A percentile compares a stretch with the other conserved stretches of the same genome.
Evolutionary conservation across 2,888 invertebrate species (phyloP).

Genomic region (Yponomeuta evonymella): DNA sequence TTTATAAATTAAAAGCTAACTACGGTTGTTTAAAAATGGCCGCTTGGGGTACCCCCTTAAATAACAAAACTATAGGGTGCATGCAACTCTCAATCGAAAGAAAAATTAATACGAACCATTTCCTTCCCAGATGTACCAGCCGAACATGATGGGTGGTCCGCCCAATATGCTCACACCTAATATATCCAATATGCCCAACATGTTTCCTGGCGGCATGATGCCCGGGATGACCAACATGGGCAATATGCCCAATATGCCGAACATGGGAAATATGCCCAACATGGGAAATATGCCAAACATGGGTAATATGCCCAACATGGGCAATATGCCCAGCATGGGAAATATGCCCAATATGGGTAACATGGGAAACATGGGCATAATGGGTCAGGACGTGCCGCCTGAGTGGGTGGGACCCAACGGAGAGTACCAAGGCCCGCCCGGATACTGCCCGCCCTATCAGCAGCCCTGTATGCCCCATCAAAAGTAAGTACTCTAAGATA

Average conservation of each 20-base stretch:
- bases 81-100: too few species aligned
- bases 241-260: constrained; percentile 18
- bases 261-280: background rate
- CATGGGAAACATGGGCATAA: constrained; percentile 7
- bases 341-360: constrained; percentile 19
- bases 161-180: constrained; percentile 19
- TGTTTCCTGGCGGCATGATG: constrained; percentile 14
- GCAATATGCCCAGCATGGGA: constrained; percentile 27
- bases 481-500: constrained; percentile 46
- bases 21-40: too few species aligned
- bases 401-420: constrained; percentile 22
- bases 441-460: constrained; percentile 53
- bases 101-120: too few species aligned
- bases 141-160: constrained; percentile 43
- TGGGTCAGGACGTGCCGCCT: constrained; percentile 9
- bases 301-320: constrained; percentile 18
- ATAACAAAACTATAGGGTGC: too few species aligned
- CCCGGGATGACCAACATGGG: constrained; percentile 25
- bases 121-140: constrained; percentile 50
- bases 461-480: constrained; percentile 59
- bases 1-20: too few species aligned
- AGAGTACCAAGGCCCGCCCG: constrained; percentile 45
- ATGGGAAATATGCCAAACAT: background rate
- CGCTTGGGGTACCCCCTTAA: too few species aligned
- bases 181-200: background rate